Percentiles rank a stretch among this genome's conserved stretches.
Conservation (phyloP, 2,888 invertebrate species). For the Acanthococcus lagerstroemiae region DNA sequence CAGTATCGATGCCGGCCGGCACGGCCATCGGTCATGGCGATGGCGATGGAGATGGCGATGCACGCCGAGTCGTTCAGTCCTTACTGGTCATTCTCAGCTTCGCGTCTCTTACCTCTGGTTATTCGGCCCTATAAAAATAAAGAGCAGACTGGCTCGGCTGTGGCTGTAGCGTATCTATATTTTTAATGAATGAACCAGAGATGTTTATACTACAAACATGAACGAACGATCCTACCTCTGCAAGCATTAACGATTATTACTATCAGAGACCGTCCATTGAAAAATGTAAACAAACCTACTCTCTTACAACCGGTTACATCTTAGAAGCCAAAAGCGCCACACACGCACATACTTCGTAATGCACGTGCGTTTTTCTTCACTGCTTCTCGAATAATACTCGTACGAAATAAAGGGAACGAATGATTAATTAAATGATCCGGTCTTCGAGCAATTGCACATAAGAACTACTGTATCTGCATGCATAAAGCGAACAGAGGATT, state of each 20-base stretch:
- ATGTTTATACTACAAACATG: too few species aligned
- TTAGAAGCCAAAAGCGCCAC: conserved; percentile 25
- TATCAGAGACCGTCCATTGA: conserved; percentile 24
- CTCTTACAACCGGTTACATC: conserved; percentile 28
- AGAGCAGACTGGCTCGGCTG: background rate
- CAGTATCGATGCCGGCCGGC: too few species aligned
- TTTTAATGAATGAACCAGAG: conserved; percentile 27
- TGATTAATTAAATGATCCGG: conserved; percentile 26
- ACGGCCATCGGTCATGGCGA: too few species aligned
- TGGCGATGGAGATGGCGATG: too few species aligned
- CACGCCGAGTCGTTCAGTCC: too few species aligned
- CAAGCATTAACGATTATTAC: conserved; percentile 17
- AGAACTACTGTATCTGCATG: too few species aligned
- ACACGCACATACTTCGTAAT: conserved; percentile 27
- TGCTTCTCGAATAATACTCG: too few species aligned
- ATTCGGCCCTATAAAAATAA: too few species aligned
- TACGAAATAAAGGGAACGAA: conserved; percentile 23
- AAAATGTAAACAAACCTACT: conserved; percentile 29
- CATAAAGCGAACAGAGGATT: too few species aligned
- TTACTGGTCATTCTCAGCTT: too few species aligned
- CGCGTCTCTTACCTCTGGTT: too few species aligned
- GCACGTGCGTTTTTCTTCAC: conserved; percentile 25
- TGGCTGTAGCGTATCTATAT: background rate
- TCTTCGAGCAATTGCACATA: conserved; percentile 10
- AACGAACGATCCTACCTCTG: conserved; percentile 13